Evolutionary conservation across 2,113 vertebrate species (phyloP).

Genomic region (Cacatua alba): DNA sequence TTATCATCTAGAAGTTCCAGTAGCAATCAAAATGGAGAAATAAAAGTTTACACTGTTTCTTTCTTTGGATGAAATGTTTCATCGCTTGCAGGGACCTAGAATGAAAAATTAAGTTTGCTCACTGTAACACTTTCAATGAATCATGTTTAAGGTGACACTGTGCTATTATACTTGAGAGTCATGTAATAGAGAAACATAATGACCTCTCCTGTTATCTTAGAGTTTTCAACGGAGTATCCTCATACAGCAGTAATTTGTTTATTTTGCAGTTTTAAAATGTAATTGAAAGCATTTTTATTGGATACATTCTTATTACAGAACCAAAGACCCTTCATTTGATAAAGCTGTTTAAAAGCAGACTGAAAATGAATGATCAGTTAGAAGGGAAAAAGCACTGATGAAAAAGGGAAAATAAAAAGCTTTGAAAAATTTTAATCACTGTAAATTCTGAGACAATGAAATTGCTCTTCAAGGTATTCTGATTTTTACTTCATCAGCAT

Average conservation of each 20-base stretch:
- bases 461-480: not conserved
- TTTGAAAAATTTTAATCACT: conserved; percentile 1
- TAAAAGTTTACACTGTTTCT: not conserved
- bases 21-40: not conserved
- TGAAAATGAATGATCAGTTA: conserved; percentile 15
- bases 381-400: not conserved
- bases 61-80: not conserved
- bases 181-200: conserved; percentile 23
- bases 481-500: not conserved
- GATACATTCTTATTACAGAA: conserved; percentile 33
- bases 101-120: conserved; percentile 22
- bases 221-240: conserved; percentile 24
- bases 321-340: conserved; percentile 32
- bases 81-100: not conserved
- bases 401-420: conserved; percentile 3
- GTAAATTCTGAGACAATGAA: conserved; percentile 11
- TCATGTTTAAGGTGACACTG: conserved; percentile 24
- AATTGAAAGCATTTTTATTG: conserved; percentile 49
- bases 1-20: not conserved
- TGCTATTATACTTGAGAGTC: conserved; percentile 22
- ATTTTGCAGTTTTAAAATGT: conserved; percentile 54
- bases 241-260: conserved; percentile 20
- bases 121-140: not conserved
- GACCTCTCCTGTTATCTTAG: conserved; percentile 16
- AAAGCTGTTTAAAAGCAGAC: conserved; percentile 30